Conservation (phyloP, 2,113 vertebrate species). For the Ailurus styani region DNA sequence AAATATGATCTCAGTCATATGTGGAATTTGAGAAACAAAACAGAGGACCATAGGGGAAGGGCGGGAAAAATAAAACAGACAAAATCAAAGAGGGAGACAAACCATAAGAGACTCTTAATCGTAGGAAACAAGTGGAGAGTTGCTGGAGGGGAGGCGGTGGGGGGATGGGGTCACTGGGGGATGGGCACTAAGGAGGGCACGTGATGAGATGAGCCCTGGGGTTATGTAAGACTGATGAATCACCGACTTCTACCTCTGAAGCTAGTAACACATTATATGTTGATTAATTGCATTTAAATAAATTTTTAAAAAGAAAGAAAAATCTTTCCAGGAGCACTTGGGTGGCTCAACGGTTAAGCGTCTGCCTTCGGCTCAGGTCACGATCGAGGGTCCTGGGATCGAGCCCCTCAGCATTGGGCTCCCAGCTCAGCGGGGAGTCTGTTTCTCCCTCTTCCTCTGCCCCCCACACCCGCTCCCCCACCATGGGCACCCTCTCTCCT, state of each 20-base stretch:
- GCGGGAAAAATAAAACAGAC: neutral
- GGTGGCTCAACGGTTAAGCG: neutral
- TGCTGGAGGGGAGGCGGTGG: neutral
- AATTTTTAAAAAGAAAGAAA: neutral
- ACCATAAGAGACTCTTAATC: neutral
- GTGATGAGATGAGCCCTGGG: neutral
- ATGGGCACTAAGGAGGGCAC: neutral
- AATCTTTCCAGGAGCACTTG: neutral
- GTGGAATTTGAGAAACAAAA: neutral
- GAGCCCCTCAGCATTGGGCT: neutral
- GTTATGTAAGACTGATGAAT: neutral
- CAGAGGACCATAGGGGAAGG: neutral
- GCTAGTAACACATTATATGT: neutral
- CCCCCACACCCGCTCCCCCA: neutral
- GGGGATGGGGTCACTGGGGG: neutral
- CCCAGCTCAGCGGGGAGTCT: neutral
- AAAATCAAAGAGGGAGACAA: neutral
- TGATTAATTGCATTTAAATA: neutral
- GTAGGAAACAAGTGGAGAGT: neutral
- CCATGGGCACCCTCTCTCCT: neutral
- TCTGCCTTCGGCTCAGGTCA: neutral
- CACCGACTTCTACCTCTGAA: neutral
- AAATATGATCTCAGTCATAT: neutral
- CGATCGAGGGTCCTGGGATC: neutral
- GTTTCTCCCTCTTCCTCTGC: neutral